These are phyloP conservation scores for Falco punctatus DNA, from an alignment of 2,113 vertebrate species.

Conservation along the genomic window DNA sequence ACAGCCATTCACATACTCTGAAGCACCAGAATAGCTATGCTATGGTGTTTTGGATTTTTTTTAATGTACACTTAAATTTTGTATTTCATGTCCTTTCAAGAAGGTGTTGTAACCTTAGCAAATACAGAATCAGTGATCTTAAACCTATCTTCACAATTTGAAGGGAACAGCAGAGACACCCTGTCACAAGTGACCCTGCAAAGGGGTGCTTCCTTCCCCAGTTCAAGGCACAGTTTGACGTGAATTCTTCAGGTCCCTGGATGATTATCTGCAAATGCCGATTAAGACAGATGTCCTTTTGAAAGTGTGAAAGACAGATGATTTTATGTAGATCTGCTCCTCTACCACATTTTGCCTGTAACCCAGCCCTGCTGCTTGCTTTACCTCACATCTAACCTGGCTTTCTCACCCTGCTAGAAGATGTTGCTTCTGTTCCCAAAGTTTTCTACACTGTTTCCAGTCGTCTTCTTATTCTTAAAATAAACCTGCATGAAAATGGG, in stretches of 20 bases:
- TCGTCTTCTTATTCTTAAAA: neutral
- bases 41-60: neutral
- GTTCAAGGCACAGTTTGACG: neutral
- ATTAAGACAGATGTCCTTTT: neutral
- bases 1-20: neutral
- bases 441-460: neutral
- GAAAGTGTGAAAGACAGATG: neutral
- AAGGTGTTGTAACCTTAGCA: neutral
- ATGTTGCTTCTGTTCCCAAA: neutral
- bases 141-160: neutral
- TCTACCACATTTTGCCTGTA: neutral
- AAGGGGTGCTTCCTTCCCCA: neutral
- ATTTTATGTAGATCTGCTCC: neutral
- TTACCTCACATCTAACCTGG: neutral
- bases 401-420: neutral
- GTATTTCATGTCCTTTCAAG: neutral
- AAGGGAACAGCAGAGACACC: neutral
- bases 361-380: neutral
- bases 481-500: accelerated
- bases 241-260: neutral
- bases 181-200: neutral
- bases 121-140: neutral
- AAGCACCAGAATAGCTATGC: accelerated
- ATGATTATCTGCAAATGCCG: neutral
- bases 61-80: accelerated